A percentile compares a stretch with the other conserved stretches of the same genome.
Evolutionary conservation across 2,888 invertebrate genomes (phyloP).

Genomic region (Epinotia bilunana): DNA sequence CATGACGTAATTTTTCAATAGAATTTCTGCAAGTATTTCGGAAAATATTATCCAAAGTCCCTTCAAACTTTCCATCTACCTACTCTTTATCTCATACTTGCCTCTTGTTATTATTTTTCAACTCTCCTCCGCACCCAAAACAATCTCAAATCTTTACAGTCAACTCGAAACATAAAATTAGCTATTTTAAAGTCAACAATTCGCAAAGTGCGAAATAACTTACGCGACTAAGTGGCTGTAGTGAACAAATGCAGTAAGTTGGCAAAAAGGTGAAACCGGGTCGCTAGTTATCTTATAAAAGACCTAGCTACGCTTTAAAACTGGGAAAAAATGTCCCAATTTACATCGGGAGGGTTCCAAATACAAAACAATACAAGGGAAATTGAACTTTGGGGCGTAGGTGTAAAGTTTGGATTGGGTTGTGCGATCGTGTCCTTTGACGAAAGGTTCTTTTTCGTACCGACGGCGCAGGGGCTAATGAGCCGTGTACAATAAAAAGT

Average conservation of each 20-base stretch:
- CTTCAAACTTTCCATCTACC: neutral
- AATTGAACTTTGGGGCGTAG: slow-evolving; percentile 44
- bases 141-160: neutral
- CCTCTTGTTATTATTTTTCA: neutral
- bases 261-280: slow-evolving; percentile 44
- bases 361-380: slow-evolving; percentile 41
- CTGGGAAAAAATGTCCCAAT: slow-evolving; percentile 64
- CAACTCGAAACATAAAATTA: slow-evolving; percentile 15
- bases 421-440: slow-evolving; percentile 55
- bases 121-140: neutral
- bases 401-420: slow-evolving; percentile 49
- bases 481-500: slow-evolving; percentile 67
- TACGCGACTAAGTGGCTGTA: slow-evolving; percentile 41
- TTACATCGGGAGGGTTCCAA: slow-evolving; percentile 51
- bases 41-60: too few species aligned
- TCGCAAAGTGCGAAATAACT: slow-evolving; percentile 42
- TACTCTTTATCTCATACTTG: neutral
- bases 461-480: slow-evolving; percentile 61
- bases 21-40: neutral
- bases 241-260: slow-evolving; percentile 43
- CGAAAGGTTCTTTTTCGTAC: slow-evolving; percentile 59
- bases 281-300: slow-evolving; percentile 53
- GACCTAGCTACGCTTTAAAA: slow-evolving; percentile 58
- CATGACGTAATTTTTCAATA: too few species aligned
- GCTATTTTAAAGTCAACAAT: slow-evolving; percentile 36